Evolutionary conservation across 2,797 vertebrate species (phyloP).

Genomic region (Pseudochirops cupreus): DNA sequence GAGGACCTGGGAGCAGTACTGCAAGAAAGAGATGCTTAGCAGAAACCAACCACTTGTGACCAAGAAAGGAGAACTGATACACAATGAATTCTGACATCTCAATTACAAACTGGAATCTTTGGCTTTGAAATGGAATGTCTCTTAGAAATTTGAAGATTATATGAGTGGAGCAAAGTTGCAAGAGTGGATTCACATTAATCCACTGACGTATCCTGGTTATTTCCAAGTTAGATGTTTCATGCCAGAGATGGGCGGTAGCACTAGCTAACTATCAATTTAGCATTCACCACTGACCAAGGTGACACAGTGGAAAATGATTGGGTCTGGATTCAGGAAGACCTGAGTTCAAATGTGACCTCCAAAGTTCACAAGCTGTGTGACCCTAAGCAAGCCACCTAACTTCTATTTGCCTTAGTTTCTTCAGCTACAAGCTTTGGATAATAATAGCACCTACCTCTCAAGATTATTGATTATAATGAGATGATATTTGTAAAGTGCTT

Average conservation of each 20-base stretch:
- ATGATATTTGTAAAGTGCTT: neutral
- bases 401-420: neutral
- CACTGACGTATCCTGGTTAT: neutral
- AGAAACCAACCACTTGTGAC: neutral
- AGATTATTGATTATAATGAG: neutral
- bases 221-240: neutral
- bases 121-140: neutral
- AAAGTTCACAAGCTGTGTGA: neutral
- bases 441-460: neutral
- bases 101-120: neutral
- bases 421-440: neutral
- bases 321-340: neutral
- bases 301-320: neutral
- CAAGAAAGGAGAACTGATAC: neutral
- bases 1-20: neutral
- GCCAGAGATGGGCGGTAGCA: neutral
- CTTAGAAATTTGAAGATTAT: neutral
- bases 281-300: neutral
- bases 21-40: neutral
- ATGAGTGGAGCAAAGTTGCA: neutral
- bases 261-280: neutral
- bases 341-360: neutral
- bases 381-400: neutral
- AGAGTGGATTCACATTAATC: neutral
- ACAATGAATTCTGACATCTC: neutral